Conservation (phyloP, 2,797 vertebrate species). For the Oreochromis mossambicus region DNA sequence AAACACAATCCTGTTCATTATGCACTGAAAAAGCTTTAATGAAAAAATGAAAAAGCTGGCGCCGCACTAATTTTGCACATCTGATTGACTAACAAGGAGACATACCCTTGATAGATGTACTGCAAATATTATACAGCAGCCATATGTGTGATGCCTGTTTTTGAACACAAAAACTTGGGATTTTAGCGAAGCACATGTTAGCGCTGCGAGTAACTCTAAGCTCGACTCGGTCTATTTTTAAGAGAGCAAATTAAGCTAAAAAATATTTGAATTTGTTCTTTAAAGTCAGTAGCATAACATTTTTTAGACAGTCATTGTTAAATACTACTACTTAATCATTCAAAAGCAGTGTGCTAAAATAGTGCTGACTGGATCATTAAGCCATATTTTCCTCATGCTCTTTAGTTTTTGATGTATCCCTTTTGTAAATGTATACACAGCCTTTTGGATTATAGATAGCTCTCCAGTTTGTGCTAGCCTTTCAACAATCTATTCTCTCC, state of each 20-base stretch:
- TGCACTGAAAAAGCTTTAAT: constrained; percentile 45
- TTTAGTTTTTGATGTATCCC: not conserved
- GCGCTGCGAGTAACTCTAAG: not conserved
- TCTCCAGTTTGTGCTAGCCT: not conserved
- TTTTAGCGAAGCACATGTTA: not conserved
- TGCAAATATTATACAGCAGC: not conserved
- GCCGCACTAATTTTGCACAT: constrained; percentile 66
- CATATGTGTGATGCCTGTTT: not conserved
- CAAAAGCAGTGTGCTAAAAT: not conserved
- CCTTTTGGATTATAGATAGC: not conserved
- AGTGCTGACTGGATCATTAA: not conserved
- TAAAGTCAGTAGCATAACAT: not conserved
- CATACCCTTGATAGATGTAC: constrained; percentile 18
- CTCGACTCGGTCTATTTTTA: not conserved
- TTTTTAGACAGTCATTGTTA: not conserved
- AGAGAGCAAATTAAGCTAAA: not conserved
- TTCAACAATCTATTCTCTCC: constrained; percentile 13
- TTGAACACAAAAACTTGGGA: not conserved
- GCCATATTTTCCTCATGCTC: not conserved
- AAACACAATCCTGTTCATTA: constrained; percentile 76
- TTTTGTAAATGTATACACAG: not conserved
- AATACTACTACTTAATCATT: not conserved
- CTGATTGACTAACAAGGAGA: constrained; percentile 62
- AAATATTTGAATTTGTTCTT: not conserved
- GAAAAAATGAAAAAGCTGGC: constrained; percentile 63